Evolutionary conservation across 2,888 invertebrate species (phyloP), one percentile per base, ranked within the genome.

Genomic region (Gastrophysa polygoni): DNA sequence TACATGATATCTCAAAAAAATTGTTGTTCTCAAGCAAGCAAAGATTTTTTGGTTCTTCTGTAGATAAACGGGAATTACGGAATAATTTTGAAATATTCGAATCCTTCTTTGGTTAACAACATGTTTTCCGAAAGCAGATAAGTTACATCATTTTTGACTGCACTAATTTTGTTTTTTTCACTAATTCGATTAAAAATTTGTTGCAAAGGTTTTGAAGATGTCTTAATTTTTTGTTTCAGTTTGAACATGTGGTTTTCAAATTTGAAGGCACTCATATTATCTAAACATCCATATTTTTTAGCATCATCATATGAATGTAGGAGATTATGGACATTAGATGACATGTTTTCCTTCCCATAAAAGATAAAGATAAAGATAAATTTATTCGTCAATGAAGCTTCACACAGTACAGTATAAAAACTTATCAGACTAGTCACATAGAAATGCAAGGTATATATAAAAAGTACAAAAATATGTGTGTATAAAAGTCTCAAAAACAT

Each of bases 311-410:
- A 17, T 7, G 43, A 47, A 38, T 57, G 57, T 10, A 57, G 16
- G 14, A 57, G 32, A 49, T 49, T 57, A 34, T 47, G 59, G 10
- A 59, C 29, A 59, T 59, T 59, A 47, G 51, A 44, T 10, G 59
- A 59, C 18, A 52, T 29, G 29, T 59, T 20, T 32, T 52, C 32
- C 17, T 46, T 38, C 5, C 59, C 59, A 52, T 59, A 46, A 46
- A 32, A 11, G 6, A 20, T 21, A 57, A 38, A 49, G 10, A 49
- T 10, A 8, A 49, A n/a, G n/a, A 14, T n/a, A 14, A 38, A 10
- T 10, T n/a, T n/a, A n/a, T 38, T 38, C 4, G 38, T 1, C n/a
- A 10, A 3, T n/a, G 38, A 38, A 3, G 14, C 4, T n/a, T n/a
- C n/a, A n/a, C n/a, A n/a, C n/a, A n/a, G n/a, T n/a, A n/a, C n/a